A percentile compares a stretch with the other conserved stretches of the same genome.
phyloP scores from a whole-genome alignment of 2,888 invertebrate genomes.

The Amaurobius ferox region DNA sequence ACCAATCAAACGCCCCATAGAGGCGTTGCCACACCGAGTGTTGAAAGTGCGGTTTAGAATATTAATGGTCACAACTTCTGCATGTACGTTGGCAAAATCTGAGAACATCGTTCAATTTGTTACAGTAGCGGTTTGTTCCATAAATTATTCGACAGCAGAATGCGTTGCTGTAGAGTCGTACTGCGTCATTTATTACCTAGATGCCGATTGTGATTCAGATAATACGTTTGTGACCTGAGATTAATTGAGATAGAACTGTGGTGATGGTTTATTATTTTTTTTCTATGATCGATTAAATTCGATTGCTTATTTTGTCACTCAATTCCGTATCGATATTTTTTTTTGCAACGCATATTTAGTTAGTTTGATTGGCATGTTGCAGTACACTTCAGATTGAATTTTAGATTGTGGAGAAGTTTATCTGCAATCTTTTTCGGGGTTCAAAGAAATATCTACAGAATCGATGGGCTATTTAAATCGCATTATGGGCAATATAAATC shows the following conservation, averaged over 20 bases:
- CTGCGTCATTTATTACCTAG: background rate
- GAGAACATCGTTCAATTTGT: background rate
- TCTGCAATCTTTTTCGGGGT: no score
- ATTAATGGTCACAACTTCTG: background rate
- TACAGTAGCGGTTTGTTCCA: background rate
- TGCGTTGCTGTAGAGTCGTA: background rate
- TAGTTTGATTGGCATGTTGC: background rate
- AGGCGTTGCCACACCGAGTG: constrained; percentile 2
- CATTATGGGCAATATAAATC: no score
- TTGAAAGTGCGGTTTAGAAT: background rate
- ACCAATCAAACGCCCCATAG: background rate
- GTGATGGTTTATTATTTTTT: background rate
- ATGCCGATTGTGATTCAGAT: background rate
- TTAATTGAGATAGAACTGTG: background rate
- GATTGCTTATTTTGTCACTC: background rate
- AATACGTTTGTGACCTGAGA: background rate
- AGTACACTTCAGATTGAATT: no score
- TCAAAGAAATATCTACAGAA: no score
- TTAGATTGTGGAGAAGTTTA: no score
- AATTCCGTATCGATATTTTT: background rate
- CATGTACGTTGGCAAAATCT: background rate
- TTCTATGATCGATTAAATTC: background rate
- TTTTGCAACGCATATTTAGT: no score
- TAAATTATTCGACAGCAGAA: background rate
- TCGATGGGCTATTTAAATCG: no score